Evolutionary conservation across 2,888 invertebrate genomes (phyloP), one percentile per base, ranked within the genome.

Genomic region (Orthonevra nobilis): DNA sequence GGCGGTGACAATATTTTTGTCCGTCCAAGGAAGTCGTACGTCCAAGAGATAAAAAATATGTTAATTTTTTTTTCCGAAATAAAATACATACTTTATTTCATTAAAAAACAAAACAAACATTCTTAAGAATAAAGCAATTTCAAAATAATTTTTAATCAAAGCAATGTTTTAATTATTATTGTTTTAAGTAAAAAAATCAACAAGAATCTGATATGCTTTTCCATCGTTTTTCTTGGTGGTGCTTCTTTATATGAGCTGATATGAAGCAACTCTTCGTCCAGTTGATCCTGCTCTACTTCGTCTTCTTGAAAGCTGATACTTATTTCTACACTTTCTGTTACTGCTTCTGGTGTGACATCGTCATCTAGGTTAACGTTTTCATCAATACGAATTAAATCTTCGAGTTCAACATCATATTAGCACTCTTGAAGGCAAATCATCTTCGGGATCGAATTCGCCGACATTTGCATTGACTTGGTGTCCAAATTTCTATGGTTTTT

Each of bases 291-390:
- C 30, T 30, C 7, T 2, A 9, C 30, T 30, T 30, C 4, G n/a
- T 30, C 30, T 7, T 30, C 30, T n/a, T 30, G 9, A 30, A n/a
- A n/a, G 30, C 30, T 2, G 6, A 9, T 30, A 30, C 7, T 30
- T 4, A 30, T 30, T 38, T 38, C 14, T 10, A 38, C 14, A 10
- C 14, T 38, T 38, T 38, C 4, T 38, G 14, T 7, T 2, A 3
- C 4, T 14, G 2, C 38, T 15, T 42, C 32, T 46, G 44, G 20
- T 61, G 17, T 61, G 46, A 34, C 20, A 34, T 34, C 46, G 20
- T 32, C 44, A 19, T 61, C 46, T 46, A 36, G 17, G 28, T 30
- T 36, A 64, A 64, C 38, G 19, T 64, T 52, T 40, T 40, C 63
- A 20, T 50, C 63, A 38, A 50, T 38, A 38, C 17, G 14, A 14